Base-by-base conservation (phyloP, 2,113 vertebrate genomes). In the Lophura nycthemera region DNA sequence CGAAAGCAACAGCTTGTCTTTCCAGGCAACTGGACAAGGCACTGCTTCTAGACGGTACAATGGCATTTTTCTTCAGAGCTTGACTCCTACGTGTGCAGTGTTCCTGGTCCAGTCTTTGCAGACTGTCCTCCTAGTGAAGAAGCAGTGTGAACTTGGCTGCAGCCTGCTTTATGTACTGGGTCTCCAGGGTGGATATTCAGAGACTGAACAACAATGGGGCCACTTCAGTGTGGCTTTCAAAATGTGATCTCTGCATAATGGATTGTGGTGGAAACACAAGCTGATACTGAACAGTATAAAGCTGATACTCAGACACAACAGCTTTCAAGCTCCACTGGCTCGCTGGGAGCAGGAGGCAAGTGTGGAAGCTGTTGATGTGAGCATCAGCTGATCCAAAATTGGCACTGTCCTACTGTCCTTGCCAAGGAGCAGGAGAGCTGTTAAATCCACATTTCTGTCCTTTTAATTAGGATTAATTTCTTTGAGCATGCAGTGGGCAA, bases 41-140 rank as follows among this genome's bases (percentile, higher is more conserved):
- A n/a, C 27, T 60, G 40, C 12, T 73, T 11, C 30, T 3, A 2
- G n/a, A 38, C 25, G 5, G 11, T 13, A 3, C 38, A 61, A 6
- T 27, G 25, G 9, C 17, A 12, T 12, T 63, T 76, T 57, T 57
- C 14, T 86, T 78, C 36, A 81, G 67, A 79, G 24, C 30, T 16
- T 67, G 47, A 48, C 11, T 34, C 9, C 42, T 9, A 20, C 42
- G 36, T 0, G 0, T 1, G 2, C 32, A 25, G 22, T 0, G 1
- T 11, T 69, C 47, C n/a, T 63, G 12, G 36, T 40, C 36, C 16
- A 19, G 27, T 64, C 25, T 11, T 25, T 40, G 36, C 36, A 17
- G 34, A 6, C 34, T 38, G 6, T 63, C 15, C 25, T 40, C 15
- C 36, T 40, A 27, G 24, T 40, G 61, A 63, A 27, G 24, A 25